phyloP scores from a whole-genome alignment of 2,797 vertebrate genomes.

The Anguilla pacifica region DNA sequence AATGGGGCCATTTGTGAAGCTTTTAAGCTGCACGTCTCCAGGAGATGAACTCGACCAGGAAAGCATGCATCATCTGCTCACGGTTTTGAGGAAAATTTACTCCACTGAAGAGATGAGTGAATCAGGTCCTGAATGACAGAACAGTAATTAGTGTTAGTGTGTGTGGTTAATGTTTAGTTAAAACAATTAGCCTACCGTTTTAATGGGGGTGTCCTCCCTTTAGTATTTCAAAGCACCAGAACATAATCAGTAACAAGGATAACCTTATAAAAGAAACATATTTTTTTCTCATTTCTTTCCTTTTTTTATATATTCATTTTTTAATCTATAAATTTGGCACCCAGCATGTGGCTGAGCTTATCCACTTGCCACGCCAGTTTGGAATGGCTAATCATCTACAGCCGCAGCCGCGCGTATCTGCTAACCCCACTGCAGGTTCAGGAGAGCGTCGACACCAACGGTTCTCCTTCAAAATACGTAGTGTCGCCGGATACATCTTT shows the following conservation, averaged over 20 bases:
- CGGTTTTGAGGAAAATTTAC: not conserved
- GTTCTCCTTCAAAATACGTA: no score
- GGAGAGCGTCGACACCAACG: not conserved
- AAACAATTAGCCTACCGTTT: not conserved
- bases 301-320: not conserved
- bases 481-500: no score
- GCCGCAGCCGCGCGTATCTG: not conserved
- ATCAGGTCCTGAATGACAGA: not conserved
- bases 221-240: not conserved
- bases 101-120: not conserved
- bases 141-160: not conserved
- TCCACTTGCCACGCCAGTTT: not conserved
- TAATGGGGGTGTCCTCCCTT: not conserved
- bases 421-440: not conserved
- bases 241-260: not conserved
- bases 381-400: not conserved
- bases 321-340: not conserved
- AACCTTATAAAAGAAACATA: not conserved
- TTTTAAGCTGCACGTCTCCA: not conserved
- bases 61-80: not conserved
- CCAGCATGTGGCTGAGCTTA: not conserved
- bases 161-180: not conserved
- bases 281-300: not conserved
- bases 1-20: conserved; percentile 3
- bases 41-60: not conserved